Conservation (phyloP, 2,888 invertebrate species). For the Idaea dimidiata region DNA sequence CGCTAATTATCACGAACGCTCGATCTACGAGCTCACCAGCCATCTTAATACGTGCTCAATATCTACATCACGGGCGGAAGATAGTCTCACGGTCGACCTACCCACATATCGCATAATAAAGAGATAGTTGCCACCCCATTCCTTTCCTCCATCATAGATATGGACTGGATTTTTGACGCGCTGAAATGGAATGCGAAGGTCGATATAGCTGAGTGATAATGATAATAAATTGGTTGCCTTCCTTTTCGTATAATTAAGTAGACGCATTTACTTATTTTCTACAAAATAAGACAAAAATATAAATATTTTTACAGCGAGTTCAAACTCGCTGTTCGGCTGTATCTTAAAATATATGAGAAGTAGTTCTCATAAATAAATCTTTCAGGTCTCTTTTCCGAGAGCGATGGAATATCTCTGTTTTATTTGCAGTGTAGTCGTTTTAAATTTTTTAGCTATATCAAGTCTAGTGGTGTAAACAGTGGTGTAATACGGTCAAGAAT, state of each 20-base stretch:
- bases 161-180: slow-evolving; percentile 21
- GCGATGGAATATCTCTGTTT: neutral
- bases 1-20: slow-evolving; percentile 47
- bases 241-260: slow-evolving; percentile 1
- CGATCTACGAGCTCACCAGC: slow-evolving; percentile 12
- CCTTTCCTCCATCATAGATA: slow-evolving; percentile 19
- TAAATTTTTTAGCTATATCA: neutral
- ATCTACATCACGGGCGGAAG: slow-evolving; percentile 13
- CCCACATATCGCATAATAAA: slow-evolving; percentile 23
- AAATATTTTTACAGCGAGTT: no score
- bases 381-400: neutral
- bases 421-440: neutral
- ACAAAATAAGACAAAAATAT: neutral
- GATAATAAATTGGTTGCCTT: slow-evolving; percentile 5
- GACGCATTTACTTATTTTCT: neutral
- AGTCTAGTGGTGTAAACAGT: neutral
- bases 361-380: neutral
- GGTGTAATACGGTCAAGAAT: slow-evolving; percentile 9
- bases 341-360: neutral
- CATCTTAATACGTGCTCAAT: slow-evolving; percentile 24
- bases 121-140: slow-evolving; percentile 21
- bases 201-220: slow-evolving; percentile 14
- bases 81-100: slow-evolving; percentile 15
- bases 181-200: slow-evolving; percentile 20
- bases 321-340: neutral